Evolutionary conservation across 2,797 vertebrate genomes (phyloP).

Genomic region (Sebastes dallii): DNA sequence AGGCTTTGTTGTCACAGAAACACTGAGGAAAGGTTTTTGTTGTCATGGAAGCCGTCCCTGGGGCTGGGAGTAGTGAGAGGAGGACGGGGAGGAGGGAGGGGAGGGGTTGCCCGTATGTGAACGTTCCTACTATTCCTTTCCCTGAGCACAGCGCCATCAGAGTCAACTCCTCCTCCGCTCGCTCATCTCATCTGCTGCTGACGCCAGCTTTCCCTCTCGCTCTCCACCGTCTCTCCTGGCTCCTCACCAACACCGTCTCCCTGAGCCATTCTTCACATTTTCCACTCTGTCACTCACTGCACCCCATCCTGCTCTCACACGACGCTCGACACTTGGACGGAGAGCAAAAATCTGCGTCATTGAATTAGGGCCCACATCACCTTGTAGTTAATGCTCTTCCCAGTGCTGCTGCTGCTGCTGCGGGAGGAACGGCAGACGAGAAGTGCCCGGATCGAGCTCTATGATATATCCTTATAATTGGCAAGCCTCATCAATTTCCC

Average conservation of each 20-base stretch:
- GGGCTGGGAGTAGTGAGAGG: conserved; percentile 20
- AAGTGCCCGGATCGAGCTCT: conserved; percentile 39
- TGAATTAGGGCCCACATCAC: conserved; percentile 57
- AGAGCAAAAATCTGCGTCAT: conserved; percentile 49
- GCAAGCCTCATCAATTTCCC: conserved; percentile 69
- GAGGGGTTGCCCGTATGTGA: conserved; percentile 52
- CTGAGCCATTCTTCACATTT: conserved; percentile 76
- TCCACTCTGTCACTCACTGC: conserved; percentile 70
- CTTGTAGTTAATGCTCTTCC: conserved; percentile 39
- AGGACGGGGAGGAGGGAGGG: background rate
- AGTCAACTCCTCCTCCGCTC: conserved; percentile 40
- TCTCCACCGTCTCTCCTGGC: conserved; percentile 56
- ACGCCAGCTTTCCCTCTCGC: conserved; percentile 57
- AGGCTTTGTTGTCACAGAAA: conserved; percentile 50
- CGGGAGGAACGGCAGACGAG: conserved; percentile 13
- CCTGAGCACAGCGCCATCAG: conserved; percentile 46
- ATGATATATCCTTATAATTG: conserved; percentile 65
- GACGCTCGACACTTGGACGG: conserved; percentile 48
- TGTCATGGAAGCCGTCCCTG: conserved; percentile 50
- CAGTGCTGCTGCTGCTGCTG: background rate
- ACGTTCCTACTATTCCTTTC: conserved; percentile 54
- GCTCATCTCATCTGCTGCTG: conserved; percentile 64
- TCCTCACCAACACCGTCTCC: conserved; percentile 53
- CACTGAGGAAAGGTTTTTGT: conserved; percentile 39
- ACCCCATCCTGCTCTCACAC: conserved; percentile 56